phyloP scores from a whole-genome alignment of 2,113 vertebrate genomes.

The Eleginops maclovinus region DNA sequence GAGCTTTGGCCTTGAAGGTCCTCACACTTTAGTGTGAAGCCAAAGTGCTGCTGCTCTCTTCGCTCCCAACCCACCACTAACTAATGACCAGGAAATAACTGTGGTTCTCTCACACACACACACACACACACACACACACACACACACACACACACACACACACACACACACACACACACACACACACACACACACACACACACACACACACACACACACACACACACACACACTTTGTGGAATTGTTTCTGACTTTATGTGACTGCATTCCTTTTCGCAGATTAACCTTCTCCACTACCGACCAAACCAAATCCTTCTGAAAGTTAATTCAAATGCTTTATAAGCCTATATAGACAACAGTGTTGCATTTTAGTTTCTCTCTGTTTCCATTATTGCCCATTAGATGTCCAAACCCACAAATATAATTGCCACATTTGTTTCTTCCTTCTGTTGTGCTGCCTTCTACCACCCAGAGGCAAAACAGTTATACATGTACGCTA shows the following conservation, averaged over 20 bases:
- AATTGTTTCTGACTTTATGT: constrained; percentile 45
- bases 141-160: constrained; percentile 32
- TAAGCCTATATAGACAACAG: constrained; percentile 6
- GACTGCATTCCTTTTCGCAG: constrained; percentile 37
- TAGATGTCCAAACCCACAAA: constrained; percentile 36
- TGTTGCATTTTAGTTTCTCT: constrained; percentile 17
- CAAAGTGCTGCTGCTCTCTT: constrained; percentile 47
- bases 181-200: constrained; percentile 35
- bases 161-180: constrained; percentile 35
- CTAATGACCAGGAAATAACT: constrained; percentile 83
- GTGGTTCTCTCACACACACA: constrained; percentile 69
- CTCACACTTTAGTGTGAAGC: constrained; percentile 41
- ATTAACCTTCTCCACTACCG: constrained; percentile 28
- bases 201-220: constrained; percentile 40
- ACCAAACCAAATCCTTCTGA: constrained; percentile 15
- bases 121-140: constrained; percentile 34
- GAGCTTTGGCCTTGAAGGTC: constrained; percentile 45
- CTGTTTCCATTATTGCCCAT: constrained; percentile 11
- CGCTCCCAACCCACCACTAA: constrained; percentile 65
- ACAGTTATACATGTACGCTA: not conserved
- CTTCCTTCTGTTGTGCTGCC: not conserved
- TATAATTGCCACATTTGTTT: constrained; percentile 8
- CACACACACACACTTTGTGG: constrained; percentile 11
- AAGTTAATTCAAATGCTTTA: constrained; percentile 25
- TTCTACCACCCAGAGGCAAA: constrained; percentile 6